phyloP scores from a whole-genome alignment of 2,888 invertebrate genomes.

The Apamea crenata region DNA sequence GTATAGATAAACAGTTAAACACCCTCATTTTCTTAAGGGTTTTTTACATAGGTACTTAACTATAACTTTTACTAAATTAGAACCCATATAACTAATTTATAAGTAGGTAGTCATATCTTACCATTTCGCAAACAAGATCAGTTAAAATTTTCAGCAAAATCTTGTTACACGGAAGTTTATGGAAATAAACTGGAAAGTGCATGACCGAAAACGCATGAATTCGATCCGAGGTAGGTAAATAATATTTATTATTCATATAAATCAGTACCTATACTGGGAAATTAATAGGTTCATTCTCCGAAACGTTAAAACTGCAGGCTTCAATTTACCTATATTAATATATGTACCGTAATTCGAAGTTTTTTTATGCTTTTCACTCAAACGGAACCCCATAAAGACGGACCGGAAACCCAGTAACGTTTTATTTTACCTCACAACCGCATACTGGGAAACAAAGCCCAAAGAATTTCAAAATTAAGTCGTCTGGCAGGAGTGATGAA shows the following conservation, averaged over 20 bases:
- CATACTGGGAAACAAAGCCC: slow-evolving; percentile 53
- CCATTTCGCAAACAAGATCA: background rate
- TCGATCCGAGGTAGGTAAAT: background rate
- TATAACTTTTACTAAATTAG: background rate
- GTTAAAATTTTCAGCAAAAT: background rate
- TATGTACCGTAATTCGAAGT: background rate
- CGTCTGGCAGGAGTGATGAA: slow-evolving; percentile 78
- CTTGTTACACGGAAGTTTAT: background rate
- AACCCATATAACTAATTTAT: background rate
- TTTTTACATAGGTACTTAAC: background rate
- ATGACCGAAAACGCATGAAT: background rate
- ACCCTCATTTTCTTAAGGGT: background rate
- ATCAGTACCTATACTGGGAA: no score
- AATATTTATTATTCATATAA: background rate
- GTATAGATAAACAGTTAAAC: background rate
- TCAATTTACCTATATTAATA: no score
- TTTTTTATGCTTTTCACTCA: background rate
- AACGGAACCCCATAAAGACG: slow-evolving; percentile 24
- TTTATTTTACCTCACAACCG: slow-evolving; percentile 32
- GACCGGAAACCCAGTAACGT: slow-evolving; percentile 44
- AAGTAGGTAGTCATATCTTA: background rate
- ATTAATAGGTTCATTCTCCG: background rate
- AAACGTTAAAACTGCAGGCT: background rate
- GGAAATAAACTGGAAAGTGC: background rate
- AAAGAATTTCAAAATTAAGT: slow-evolving; percentile 75